phyloP scores from a whole-genome alignment of 1,140 invertebrate genomes.

The Temnothorax longispinosus region DNA sequence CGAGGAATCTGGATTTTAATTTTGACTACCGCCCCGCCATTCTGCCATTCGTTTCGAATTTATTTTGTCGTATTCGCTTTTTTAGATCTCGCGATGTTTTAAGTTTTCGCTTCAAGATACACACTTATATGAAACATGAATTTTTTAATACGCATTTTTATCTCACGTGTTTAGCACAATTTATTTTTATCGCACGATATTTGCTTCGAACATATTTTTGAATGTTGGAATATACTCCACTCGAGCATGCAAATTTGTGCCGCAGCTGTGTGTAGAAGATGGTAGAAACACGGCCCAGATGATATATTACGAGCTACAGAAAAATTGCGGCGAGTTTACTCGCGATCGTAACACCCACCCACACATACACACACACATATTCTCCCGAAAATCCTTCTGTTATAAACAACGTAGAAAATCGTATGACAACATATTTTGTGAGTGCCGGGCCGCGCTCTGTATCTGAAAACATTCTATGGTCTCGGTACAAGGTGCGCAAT shows the following conservation, averaged over 20 bases:
- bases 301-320: slow-evolving; percentile 6
- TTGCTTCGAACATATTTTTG: background rate
- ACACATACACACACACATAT: background rate
- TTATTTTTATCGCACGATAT: background rate
- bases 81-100: background rate
- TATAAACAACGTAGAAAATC: slow-evolving; percentile 21
- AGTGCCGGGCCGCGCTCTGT: background rate
- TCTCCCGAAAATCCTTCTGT: slow-evolving; percentile 7
- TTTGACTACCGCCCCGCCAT: background rate
- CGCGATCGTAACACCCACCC: slow-evolving; percentile 28
- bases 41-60: background rate
- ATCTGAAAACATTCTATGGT: background rate
- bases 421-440: slow-evolving; percentile 37
- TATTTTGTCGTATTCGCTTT: background rate
- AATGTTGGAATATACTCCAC: background rate
- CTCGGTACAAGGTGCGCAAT: slow-evolving; percentile 8
- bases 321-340: slow-evolving; percentile 42
- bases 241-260: slow-evolving; percentile 38
- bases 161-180: background rate
- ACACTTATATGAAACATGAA: background rate
- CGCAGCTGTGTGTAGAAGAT: background rate
- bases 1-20: background rate
- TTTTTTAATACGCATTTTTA: background rate
- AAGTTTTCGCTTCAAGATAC: background rate
- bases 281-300: background rate